These are phyloP conservation scores for Harpalus rubripes DNA, from an alignment of 2,888 invertebrate genomes.

Conservation along the genomic window DNA sequence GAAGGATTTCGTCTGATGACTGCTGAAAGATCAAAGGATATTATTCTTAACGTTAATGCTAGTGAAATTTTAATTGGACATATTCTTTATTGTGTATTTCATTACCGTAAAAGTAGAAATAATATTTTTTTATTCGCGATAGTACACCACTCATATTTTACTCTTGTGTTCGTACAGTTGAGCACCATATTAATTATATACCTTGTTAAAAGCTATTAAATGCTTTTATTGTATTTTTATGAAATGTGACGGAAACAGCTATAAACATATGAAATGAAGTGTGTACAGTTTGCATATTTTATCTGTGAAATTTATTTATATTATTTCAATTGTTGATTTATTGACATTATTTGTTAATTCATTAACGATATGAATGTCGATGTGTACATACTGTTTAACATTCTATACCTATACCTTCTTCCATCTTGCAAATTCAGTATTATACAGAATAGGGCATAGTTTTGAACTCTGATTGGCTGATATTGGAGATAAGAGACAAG, in stretches of 20 bases:
- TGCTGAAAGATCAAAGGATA: slow-evolving; percentile 22
- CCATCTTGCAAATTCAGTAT: too few species aligned
- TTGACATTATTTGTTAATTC: background rate
- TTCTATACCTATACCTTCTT: background rate
- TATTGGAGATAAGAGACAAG: too few species aligned
- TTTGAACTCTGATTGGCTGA: too few species aligned
- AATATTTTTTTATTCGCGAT: background rate
- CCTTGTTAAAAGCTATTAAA: background rate
- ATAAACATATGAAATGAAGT: too few species aligned
- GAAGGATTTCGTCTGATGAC: background rate
- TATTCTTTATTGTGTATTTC: background rate
- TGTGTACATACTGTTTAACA: background rate
- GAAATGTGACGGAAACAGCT: too few species aligned
- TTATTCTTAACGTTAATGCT: slow-evolving; percentile 6
- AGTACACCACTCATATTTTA: background rate
- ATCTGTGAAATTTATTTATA: background rate
- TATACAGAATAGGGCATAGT: too few species aligned
- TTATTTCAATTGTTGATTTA: background rate
- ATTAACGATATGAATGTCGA: background rate
- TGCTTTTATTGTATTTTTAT: background rate
- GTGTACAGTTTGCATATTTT: background rate
- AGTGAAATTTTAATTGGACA: slow-evolving; percentile 44
- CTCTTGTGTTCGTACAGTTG: background rate
- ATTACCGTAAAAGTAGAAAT: background rate
- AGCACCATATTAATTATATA: background rate